Evolutionary conservation across 1,140 invertebrate species (phyloP), one percentile per base, ranked within the genome.

Genomic region (Hyposmocoma kahamanoa): DNA sequence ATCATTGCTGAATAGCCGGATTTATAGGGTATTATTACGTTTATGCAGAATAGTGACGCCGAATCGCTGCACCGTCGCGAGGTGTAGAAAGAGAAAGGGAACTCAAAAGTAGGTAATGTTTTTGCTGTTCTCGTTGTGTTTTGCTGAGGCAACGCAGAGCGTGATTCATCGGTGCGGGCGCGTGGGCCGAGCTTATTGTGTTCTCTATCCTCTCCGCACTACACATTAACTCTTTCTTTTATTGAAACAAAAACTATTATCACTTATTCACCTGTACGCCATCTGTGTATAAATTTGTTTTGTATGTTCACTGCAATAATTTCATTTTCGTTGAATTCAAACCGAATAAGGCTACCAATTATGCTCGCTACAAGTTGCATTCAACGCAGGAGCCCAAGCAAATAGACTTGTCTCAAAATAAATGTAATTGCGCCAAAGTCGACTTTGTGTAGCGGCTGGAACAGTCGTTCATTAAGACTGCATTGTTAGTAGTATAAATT

Each of bases 81-180:
- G 68, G 73, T 80, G 72, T 83, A 84, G 81, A 84, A 84, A 84
- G 81, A 83, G 81, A 84, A 84, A 84, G 81, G 81, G 70, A 80
- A 74, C 77, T 75, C 76, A 84, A 84, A 84, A 84, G 79, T 84
- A 74, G 81, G 81, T 83, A 83, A 84, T 84, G 81, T 84, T 84
- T 83, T 83, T 80, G 75, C 77, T 72, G 72, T 66, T 74, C 58
- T 67, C 49, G 62, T 53, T 67, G 64, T 58, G 57, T 68, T 66
- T 60, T 56, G 56, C 57, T 55, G 61, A 61, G 59, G 50, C 41
- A 8, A 28, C 24, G 60, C 48, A 58, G 66, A 64, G 69, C 62
- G 62, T 80, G 77, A 81, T 67, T 81, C 78, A 82, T 62, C 77
- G 81, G 81, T 75, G 78, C 59, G 28, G 67, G 56, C 68, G 79